Percentiles rank a stretch among this genome's conserved stretches.
Conservation (phyloP, 2,113 vertebrate species). For the Amphilophus citrinellus region DNA sequence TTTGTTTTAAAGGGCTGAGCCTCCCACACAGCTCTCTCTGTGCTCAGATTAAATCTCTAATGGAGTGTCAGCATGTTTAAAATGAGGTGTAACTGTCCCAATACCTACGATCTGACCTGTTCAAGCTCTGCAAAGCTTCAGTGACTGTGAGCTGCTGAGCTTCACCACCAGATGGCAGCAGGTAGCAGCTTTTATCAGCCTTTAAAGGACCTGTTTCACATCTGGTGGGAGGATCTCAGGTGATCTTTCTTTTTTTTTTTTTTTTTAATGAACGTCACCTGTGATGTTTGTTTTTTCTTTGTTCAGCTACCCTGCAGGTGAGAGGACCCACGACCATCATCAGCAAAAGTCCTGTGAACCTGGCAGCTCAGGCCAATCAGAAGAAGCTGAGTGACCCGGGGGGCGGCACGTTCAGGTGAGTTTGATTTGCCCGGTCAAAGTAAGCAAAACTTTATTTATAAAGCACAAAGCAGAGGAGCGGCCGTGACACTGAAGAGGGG, state of each 20-base stretch:
- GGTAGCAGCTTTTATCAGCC: background rate
- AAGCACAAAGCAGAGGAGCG: background rate
- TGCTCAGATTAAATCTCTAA: background rate
- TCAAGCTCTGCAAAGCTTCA: too few species aligned
- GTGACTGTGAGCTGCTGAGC: too few species aligned
- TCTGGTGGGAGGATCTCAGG: background rate
- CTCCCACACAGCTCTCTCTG: background rate
- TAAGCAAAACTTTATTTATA: background rate
- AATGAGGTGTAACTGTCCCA: background rate
- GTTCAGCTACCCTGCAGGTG: slow-evolving; percentile 72
- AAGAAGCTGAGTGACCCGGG: slow-evolving; percentile 85
- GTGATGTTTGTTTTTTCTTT: too few species aligned
- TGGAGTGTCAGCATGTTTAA: background rate
- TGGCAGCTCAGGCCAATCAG: slow-evolving; percentile 85
- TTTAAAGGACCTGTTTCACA: background rate
- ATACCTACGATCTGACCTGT: too few species aligned
- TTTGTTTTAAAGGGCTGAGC: background rate
- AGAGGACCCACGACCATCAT: slow-evolving; percentile 80
- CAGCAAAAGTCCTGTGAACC: slow-evolving; percentile 76
- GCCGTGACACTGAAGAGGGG: background rate
- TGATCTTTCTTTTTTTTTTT: background rate
- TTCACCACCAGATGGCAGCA: background rate
- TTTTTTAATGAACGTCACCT: background rate
- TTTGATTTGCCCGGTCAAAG: background rate
- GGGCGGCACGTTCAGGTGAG: slow-evolving; percentile 85